Percentiles rank a stretch among this genome's conserved stretches.
Evolutionary conservation across 2,888 invertebrate species (phyloP).

Genomic region (Acrobasis repandana): DNA sequence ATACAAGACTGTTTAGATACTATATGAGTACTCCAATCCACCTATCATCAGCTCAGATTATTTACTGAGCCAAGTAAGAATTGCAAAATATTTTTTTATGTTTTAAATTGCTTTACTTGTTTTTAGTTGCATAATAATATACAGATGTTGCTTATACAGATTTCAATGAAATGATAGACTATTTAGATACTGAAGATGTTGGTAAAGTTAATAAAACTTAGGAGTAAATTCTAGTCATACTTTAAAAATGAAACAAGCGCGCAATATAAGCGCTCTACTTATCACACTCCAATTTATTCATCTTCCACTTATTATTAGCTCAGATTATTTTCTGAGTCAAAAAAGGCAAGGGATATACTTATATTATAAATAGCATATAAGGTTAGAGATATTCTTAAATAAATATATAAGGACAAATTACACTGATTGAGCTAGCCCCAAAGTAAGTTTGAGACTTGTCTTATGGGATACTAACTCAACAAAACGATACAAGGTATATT

Average conservation of each 20-base stretch:
- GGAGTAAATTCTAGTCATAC: slow-evolving; percentile 37
- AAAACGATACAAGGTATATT: no score
- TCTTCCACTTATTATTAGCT: slow-evolving; percentile 64
- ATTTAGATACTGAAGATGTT: no score
- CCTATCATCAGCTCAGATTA: slow-evolving; percentile 56
- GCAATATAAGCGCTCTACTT: slow-evolving; percentile 56
- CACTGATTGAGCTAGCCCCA: no score
- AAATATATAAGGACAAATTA: no score
- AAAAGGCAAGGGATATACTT: slow-evolving; percentile 26
- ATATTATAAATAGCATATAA: background rate
- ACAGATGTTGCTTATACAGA: no score
- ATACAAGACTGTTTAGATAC: no score
- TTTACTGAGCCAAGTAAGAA: slow-evolving; percentile 46
- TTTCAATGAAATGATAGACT: no score
- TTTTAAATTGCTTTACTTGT: background rate
- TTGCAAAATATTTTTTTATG: slow-evolving; percentile 20
- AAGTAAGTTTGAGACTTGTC: no score
- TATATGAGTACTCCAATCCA: slow-evolving; percentile 58
- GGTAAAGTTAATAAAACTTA: slow-evolving; percentile 40
- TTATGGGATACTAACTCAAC: no score
- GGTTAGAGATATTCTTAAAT: no score
- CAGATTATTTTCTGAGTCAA: slow-evolving; percentile 48
- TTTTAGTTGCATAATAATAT: no score
- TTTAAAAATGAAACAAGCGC: slow-evolving; percentile 62
- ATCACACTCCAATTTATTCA: no score